phyloP scores from a whole-genome alignment of 2,797 vertebrate genomes.

The Myotis daubentonii region DNA sequence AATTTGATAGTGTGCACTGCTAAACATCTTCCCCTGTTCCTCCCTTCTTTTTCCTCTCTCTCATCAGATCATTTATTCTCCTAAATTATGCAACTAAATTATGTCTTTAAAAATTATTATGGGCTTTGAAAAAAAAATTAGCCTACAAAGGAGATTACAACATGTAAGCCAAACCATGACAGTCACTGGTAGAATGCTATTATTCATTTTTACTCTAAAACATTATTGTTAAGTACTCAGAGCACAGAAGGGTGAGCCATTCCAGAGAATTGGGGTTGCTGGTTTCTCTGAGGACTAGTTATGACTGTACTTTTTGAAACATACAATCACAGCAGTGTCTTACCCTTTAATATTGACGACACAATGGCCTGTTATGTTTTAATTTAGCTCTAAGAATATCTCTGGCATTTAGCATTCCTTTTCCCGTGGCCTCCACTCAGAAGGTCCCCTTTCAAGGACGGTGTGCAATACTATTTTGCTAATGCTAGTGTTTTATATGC shows the following conservation, averaged over 20 bases:
- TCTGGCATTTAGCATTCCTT: constrained; percentile 19
- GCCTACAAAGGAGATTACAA: not conserved
- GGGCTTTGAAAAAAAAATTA: constrained; percentile 35
- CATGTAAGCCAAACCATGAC: constrained; percentile 46
- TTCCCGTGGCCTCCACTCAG: constrained; percentile 53
- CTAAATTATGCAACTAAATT: not conserved
- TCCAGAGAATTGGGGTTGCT: constrained; percentile 37
- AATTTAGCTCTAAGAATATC: constrained; percentile 71
- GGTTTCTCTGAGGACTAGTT: constrained; percentile 52
- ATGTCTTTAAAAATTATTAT: not conserved
- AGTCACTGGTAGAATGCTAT: constrained; percentile 28
- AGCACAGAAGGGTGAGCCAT: not conserved
- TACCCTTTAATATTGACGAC: constrained; percentile 41
- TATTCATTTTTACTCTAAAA: constrained; percentile 72
- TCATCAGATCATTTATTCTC: not conserved
- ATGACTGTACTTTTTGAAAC: constrained; percentile 1
- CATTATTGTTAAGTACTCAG: constrained; percentile 22
- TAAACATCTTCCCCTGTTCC: not conserved
- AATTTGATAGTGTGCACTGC: not conserved
- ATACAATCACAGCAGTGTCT: constrained; percentile 49
- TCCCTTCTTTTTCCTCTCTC: not conserved
- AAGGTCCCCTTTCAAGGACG: constrained; percentile 52
- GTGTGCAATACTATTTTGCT: constrained; percentile 64
- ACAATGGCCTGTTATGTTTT: constrained; percentile 69
- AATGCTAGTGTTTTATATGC: constrained; percentile 76